Evolutionary conservation across 30 jellyfish, hydroid and myxozoan genomes (phyloP).

Genomic region (Aurelia aurita complex sp. Pacific): DNA sequence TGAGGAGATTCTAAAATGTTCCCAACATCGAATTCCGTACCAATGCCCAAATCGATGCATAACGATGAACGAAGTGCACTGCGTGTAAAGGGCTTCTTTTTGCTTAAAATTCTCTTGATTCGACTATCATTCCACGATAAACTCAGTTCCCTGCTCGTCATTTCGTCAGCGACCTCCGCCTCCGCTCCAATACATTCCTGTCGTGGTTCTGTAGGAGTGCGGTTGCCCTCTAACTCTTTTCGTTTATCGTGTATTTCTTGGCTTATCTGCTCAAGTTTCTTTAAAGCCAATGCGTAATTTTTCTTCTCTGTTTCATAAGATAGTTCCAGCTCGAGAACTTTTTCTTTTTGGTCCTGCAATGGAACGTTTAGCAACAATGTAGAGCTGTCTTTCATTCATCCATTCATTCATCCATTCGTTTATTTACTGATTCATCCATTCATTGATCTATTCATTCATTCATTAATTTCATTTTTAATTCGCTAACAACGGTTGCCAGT

Average conservation of each 20-base stretch:
- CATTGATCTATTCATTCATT: too few species aligned
- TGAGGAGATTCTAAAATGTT: slow-evolving; percentile 65
- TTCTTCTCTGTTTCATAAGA: slow-evolving; percentile 72
- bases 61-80: slow-evolving; percentile 74
- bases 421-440: too few species aligned
- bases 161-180: slow-evolving; percentile 48
- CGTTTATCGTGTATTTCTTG: slow-evolving; percentile 92
- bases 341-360: slow-evolving; percentile 81
- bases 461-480: too few species aligned
- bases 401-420: too few species aligned
- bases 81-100: slow-evolving; percentile 57
- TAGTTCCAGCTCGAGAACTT: slow-evolving; percentile 72
- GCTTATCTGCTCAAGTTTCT: slow-evolving; percentile 82
- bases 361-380: not conserved
- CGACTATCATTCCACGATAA: slow-evolving; percentile 65
- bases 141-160: slow-evolving; percentile 33
- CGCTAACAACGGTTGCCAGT: too few species aligned
- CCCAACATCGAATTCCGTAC: slow-evolving; percentile 85
- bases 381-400: too few species aligned
- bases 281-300: slow-evolving; percentile 74
- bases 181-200: slow-evolving; percentile 95
- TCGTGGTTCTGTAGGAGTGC: slow-evolving; percentile 61
- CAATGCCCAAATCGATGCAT: slow-evolving; percentile 86
- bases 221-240: not conserved
- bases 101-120: slow-evolving; percentile 39